Base-by-base conservation (phyloP, 1,140 invertebrate species). In the Drosophila triauraria region DNA sequence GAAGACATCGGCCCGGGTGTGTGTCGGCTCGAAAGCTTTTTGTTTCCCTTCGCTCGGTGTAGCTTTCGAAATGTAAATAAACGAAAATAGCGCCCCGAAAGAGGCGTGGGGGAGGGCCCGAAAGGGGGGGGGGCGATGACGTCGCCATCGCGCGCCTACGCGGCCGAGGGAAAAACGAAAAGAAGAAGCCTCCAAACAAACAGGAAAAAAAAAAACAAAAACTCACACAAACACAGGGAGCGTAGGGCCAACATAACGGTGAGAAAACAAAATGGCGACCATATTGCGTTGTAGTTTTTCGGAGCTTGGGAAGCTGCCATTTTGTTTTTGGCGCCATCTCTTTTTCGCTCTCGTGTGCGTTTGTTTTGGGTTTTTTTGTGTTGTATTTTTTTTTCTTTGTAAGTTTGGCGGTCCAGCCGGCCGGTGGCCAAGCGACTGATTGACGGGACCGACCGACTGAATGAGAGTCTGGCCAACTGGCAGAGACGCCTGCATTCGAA, bases 11-110 rank as follows among this genome's bases (percentile, higher is more conserved):
- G 65, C 12, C 57, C 67, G 62, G 27, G 50, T 53, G 32, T 59
- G 59, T 42, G 54, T 51, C 53, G 57, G 54, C 51, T 50, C 43
- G 32, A 57, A 50, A 80, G 63, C 77, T 75, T 68, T 71, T 58
- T 44, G 58, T 65, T 47, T 53, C 50, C 47, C 50, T 42, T 48
- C 69, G 38, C 32, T 38, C 59, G 46, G 61, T 74, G 54, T 75
- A 68, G 84, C 80, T 87, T 88, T 87, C 80, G 56, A 90, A 90
- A 90, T 88, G 84, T 88, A 90, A 90, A 90, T 85, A 85, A 76
- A 90, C 74, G 54, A 86, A 88, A 86, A 86, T 86, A 86, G 75
- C 61, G 68, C 48, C 32, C 67, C 20, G 4, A 38, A 27, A 62
- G 27, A 15, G 58, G n/a, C 23, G 23, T 4, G 27, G 48, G 27